Percentiles rank a stretch among this genome's conserved stretches.
Evolutionary conservation across 1,140 invertebrate species (phyloP).

Genomic region (Drosophila persimilis): DNA sequence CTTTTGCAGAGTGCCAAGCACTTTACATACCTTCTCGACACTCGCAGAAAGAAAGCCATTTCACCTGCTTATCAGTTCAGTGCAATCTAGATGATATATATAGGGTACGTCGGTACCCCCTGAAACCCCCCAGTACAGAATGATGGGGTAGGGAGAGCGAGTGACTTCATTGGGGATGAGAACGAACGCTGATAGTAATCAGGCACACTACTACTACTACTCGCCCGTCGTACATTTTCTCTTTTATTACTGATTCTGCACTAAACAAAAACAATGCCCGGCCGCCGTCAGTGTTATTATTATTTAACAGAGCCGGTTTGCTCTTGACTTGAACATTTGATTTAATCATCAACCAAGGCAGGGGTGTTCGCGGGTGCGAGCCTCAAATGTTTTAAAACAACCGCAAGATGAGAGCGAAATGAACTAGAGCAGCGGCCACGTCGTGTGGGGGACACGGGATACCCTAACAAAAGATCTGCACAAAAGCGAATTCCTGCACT

Average conservation of each 20-base stretch:
- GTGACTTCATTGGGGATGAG: conserved; percentile 37
- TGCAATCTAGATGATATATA: conserved; percentile 13
- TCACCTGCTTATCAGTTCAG: conserved; percentile 38
- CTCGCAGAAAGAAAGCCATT: conserved; percentile 1
- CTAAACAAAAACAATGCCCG: conserved; percentile 14
- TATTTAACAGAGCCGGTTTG: conserved; percentile 73
- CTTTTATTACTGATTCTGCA: conserved; percentile 20
- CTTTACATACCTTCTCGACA: neutral
- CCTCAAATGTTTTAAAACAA: conserved; percentile 28
- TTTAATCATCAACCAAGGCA: conserved; percentile 63
- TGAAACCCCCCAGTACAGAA: too few species aligned
- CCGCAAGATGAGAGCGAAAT: neutral
- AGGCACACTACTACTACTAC: conserved; percentile 6
- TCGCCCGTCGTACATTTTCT: conserved; percentile 14
- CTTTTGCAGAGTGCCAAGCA: neutral
- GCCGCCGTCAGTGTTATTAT: conserved; percentile 34
- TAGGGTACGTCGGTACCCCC: neutral
- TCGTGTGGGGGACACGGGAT: neutral
- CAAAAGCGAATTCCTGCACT: neutral
- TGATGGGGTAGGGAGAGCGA: conserved; percentile 13
- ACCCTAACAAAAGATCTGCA: neutral
- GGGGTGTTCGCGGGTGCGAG: conserved; percentile 46
- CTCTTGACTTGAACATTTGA: conserved; percentile 61
- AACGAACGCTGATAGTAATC: conserved; percentile 37
- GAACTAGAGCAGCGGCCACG: neutral